Evolutionary conservation across 2,797 vertebrate species (phyloP), one percentile per base, ranked within the genome.

Genomic region (Pipistrellus pygmaeus): DNA sequence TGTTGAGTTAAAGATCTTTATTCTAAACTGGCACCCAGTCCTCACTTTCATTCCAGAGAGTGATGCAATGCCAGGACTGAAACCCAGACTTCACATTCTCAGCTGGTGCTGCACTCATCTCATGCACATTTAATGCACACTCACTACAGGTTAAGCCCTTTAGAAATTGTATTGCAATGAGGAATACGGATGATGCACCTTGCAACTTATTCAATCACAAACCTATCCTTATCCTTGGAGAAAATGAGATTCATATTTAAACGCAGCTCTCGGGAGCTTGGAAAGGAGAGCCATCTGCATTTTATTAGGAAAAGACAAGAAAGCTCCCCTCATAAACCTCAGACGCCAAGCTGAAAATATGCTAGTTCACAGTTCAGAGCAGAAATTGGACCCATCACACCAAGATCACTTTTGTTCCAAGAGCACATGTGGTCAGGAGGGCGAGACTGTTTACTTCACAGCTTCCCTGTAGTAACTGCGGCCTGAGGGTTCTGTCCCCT

Each of bases 311-410:
- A 85, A 85, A 18, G 89, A 95, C 77, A 91, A 97, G 93, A 95
- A 93, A 95, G 25, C 30, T 66, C 90, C 81, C 41, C 92, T 93
- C 27, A 62, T 62, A 80, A 96, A 46, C 78, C 46, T 94, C 85
- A 94, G 88, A 95, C 84, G 85, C 85, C 85, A 97, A 90, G 48
- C 88, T 94, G 81, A 95, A 95, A 97, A 95, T 96, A 96, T 53
- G 82, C 66, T 94, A 81, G 94, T 83, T 95, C 87, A 76, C 71
- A 95, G 87, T 88, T 93, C 71, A 53, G 51, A 94, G 75, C 48
- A 92, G 94, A 97, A 92, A 38, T 53, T 91, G 73, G 64, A 86
- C 73, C 53, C 32, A 7, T 90, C 85, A 92, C 57, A 76, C 20
- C 71, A 80, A 66, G 93, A 71, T 85, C 68, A 14, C 78, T 88